A percentile compares a stretch with the other conserved stretches of the same genome.
phyloP scores from a whole-genome alignment of 1,140 invertebrate genomes.

The Drosophila sechellia region DNA sequence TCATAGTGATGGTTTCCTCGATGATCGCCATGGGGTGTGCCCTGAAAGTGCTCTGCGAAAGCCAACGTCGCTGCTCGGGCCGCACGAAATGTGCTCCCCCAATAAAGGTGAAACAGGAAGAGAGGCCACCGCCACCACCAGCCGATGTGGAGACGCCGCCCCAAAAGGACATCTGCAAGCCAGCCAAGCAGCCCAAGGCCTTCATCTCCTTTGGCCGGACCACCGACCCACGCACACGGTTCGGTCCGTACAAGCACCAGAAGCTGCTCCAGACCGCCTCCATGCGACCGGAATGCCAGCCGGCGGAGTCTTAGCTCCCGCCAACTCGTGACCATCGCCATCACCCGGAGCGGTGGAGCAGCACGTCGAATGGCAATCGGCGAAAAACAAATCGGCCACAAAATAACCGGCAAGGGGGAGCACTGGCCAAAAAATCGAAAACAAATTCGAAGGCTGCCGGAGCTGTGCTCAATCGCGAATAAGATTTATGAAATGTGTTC shows the following conservation, averaged over 20 bases:
- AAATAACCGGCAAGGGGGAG: constrained; percentile 24
- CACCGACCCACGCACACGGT: not conserved
- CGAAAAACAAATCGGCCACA: constrained; percentile 11
- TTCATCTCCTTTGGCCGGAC: constrained; percentile 26
- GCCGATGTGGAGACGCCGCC: not conserved
- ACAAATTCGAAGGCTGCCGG: constrained; percentile 57
- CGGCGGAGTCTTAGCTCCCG: not conserved
- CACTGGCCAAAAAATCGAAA: constrained; percentile 44
- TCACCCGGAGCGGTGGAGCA: not conserved
- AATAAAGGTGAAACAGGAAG: not conserved
- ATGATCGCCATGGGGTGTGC: constrained; percentile 2
- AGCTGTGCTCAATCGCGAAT: constrained; percentile 68
- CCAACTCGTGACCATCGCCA: not conserved
- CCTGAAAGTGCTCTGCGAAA: not conserved
- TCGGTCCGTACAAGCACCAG: constrained; percentile 16
- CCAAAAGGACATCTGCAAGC: not conserved
- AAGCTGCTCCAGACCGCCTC: constrained; percentile 7
- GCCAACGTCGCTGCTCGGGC: not conserved
- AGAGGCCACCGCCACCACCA: not conserved
- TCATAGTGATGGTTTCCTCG: not conserved
- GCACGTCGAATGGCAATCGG: constrained; percentile 10
- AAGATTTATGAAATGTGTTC: constrained; percentile 79
- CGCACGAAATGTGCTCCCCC: too few species aligned
- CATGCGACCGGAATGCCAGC: not conserved
- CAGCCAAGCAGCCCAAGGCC: constrained; percentile 14